Percentiles rank a stretch among this genome's conserved stretches.
Evolutionary conservation across 2,797 vertebrate genomes (phyloP).

Genomic region (Gadopsis bispinosus): DNA sequence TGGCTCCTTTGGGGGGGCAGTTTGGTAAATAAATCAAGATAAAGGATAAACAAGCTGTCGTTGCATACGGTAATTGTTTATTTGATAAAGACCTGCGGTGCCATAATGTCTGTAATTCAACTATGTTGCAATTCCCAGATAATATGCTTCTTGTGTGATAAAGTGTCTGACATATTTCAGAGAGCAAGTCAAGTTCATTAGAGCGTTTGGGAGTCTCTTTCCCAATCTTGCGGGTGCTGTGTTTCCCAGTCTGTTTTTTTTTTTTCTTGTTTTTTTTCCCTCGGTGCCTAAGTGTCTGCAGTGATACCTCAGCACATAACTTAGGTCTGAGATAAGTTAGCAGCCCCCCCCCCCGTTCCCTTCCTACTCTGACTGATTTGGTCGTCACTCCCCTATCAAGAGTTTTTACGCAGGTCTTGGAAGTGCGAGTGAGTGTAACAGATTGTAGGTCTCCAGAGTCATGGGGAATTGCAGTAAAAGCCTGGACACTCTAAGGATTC

Average conservation of each 20-base stretch:
- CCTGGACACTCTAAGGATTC: neutral
- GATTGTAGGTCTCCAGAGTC: neutral
- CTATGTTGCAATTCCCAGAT: slow-evolving; percentile 89
- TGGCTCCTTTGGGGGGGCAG: slow-evolving; percentile 59
- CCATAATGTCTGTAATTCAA: slow-evolving; percentile 93
- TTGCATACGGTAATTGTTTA: slow-evolving; percentile 86
- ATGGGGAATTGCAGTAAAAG: slow-evolving; percentile 9
- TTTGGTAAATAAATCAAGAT: slow-evolving; percentile 84
- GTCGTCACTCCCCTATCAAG: slow-evolving; percentile 90
- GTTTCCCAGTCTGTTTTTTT: slow-evolving; percentile 75
- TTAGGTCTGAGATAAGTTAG: slow-evolving; percentile 95
- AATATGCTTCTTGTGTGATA: slow-evolving; percentile 94
- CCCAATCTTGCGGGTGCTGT: slow-evolving; percentile 80
- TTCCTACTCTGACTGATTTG: slow-evolving; percentile 81
- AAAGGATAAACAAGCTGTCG: slow-evolving; percentile 85
- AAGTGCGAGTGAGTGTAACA: slow-evolving; percentile 25
- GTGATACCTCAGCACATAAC: slow-evolving; percentile 98
- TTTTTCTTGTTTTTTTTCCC: slow-evolving; percentile 42
- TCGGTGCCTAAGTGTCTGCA: slow-evolving; percentile 97
- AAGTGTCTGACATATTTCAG: slow-evolving; percentile 94
- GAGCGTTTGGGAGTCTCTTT: slow-evolving; percentile 85
- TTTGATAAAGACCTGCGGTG: slow-evolving; percentile 91
- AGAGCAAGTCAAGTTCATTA: slow-evolving; percentile 89
- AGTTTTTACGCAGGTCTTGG: slow-evolving; percentile 72
- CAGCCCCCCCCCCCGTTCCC: slow-evolving; percentile 79